Conservation (phyloP, 2,113 vertebrate genomes). For the Mungos mungo region DNA sequence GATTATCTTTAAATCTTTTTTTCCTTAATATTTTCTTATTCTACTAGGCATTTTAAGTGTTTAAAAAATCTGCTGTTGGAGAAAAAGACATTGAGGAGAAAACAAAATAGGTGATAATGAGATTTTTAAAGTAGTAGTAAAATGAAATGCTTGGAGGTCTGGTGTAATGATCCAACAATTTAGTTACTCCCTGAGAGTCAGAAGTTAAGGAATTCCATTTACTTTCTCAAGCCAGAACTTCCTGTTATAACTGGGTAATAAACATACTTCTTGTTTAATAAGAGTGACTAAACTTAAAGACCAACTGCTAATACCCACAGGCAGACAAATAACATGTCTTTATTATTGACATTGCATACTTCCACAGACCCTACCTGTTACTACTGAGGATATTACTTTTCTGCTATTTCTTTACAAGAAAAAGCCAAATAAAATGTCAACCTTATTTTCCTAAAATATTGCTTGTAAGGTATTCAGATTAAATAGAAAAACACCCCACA, state of each 20-base stretch:
- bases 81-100: not conserved
- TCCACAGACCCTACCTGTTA: not conserved
- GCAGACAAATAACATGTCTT: not conserved
- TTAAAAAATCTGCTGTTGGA: constrained; percentile 14
- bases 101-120: not conserved
- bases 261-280: not conserved
- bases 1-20: not conserved
- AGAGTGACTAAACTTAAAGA: not conserved
- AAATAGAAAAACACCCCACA: not conserved
- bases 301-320: not conserved
- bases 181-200: not conserved
- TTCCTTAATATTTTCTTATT: not conserved
- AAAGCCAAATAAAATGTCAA: not conserved
- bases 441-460: not conserved
- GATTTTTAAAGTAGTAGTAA: constrained; percentile 36
- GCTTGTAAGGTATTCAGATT: not conserved
- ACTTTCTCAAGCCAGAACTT: not conserved
- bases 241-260: not conserved
- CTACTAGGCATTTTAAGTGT: not conserved
- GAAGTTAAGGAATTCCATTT: not conserved
- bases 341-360: not conserved
- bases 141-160: constrained; percentile 41
- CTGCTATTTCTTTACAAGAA: not conserved
- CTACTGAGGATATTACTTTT: not conserved
- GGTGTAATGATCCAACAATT: not conserved